A percentile compares a stretch with the other conserved stretches of the same genome.
Conservation (phyloP, 2,113 vertebrate species). For the Nothoprocta perdicaria region DNA sequence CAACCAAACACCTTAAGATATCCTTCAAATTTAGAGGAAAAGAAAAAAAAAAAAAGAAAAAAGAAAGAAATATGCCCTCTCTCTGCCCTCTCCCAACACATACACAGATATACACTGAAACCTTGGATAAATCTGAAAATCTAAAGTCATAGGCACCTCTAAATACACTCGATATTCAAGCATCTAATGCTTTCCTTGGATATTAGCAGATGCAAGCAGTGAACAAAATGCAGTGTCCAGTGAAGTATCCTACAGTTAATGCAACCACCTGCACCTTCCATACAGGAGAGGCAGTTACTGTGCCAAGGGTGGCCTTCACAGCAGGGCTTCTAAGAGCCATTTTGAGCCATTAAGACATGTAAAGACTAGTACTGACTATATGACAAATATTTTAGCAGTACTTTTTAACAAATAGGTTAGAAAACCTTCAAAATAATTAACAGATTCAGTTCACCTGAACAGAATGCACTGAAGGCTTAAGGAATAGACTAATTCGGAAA, state of each 20-base stretch:
- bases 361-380: background rate
- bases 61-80: too few species aligned
- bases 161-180: background rate
- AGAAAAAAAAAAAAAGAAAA: background rate
- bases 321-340: background rate
- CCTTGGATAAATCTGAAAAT: background rate
- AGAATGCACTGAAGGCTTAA: fast-evolving
- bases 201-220: background rate
- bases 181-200: background rate
- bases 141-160: background rate
- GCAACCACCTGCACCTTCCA: background rate
- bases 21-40: background rate
- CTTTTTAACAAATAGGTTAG: background rate
- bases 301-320: background rate
- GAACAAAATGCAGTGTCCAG: background rate
- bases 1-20: background rate
- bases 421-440: background rate
- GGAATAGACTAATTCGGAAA: background rate
- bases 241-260: background rate
- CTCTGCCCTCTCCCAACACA: too few species aligned
- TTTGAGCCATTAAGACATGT: background rate
- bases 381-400: background rate
- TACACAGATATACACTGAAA: background rate
- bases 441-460: background rate
- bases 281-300: background rate